These are phyloP conservation scores for Reticulitermes speratus DNA, from an alignment of 1,140 invertebrate species.

Conservation along the genomic window DNA sequence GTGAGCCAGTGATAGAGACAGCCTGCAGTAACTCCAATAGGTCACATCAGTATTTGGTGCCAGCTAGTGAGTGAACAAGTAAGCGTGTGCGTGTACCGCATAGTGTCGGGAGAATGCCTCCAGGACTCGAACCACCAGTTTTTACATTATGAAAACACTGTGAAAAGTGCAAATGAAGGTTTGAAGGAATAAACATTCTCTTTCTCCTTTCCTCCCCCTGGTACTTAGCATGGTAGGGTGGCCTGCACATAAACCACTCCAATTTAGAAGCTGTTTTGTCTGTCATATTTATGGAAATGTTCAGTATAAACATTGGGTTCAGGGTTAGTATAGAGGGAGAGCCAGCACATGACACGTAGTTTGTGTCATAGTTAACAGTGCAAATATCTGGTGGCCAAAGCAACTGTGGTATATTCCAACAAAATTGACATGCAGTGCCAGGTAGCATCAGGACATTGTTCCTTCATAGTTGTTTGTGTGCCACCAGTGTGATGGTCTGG, in stretches of 20 bases:
- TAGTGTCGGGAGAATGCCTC: not conserved
- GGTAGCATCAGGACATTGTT: not conserved
- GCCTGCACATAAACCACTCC: not conserved
- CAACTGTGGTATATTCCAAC: not conserved
- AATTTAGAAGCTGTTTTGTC: not conserved
- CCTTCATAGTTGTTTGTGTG: not conserved
- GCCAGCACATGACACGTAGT: not conserved
- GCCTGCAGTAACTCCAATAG: not conserved
- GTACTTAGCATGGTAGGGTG: not conserved
- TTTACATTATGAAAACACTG: not conserved
- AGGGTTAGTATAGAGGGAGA: not conserved
- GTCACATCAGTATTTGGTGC: slow-evolving; percentile 26
- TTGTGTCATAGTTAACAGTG: not conserved
- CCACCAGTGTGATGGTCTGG: not conserved
- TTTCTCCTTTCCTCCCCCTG: not conserved
- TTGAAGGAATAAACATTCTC: not conserved
- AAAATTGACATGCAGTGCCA: not conserved
- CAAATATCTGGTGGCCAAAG: not conserved
- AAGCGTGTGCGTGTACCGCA: not conserved
- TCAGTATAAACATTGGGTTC: not conserved
- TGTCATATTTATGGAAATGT: too few relatives aligned
- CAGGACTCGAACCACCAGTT: not conserved
- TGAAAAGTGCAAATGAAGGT: not conserved
- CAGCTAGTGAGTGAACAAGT: not conserved
- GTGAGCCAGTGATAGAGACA: slow-evolving; percentile 55